A percentile compares a stretch with the other conserved stretches of the same genome.
Conservation (phyloP, 2,888 invertebrate species). For the Ophioninae sp. region DNA sequence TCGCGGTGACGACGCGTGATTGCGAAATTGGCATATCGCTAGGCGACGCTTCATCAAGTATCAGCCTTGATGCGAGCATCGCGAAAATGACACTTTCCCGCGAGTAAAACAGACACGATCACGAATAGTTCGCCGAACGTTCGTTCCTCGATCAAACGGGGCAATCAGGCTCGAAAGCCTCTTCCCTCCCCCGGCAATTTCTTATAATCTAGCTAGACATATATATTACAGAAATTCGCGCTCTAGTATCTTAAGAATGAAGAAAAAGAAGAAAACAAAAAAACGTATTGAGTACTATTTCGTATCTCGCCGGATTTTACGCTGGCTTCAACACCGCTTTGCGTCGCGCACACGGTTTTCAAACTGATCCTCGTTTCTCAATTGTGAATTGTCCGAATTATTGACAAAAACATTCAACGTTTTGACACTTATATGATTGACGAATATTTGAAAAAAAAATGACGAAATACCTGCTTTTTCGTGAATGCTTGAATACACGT, state of each 20-base stretch:
- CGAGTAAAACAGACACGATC: too few relatives aligned
- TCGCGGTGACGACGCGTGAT: constrained; percentile 10
- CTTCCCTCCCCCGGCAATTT: background rate
- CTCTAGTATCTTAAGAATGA: constrained; percentile 12
- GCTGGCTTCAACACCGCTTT: background rate
- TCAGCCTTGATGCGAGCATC: background rate
- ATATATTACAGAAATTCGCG: constrained; percentile 6
- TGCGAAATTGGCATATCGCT: constrained; percentile 12
- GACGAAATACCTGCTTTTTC: background rate
- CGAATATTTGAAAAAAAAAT: background rate
- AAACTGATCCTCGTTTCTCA: background rate
- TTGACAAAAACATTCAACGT: background rate
- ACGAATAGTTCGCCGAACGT: too few relatives aligned
- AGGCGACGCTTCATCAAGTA: background rate
- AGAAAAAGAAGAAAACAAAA: background rate
- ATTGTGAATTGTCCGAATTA: background rate
- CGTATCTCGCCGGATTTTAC: background rate
- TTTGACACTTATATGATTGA: background rate
- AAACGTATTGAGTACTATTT: background rate
- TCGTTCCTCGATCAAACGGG: too few relatives aligned
- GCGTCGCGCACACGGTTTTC: background rate
- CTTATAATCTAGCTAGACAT: constrained; percentile 2
- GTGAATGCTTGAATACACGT: background rate
- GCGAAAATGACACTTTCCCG: background rate
- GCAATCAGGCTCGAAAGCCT: background rate